A percentile compares a stretch with the other conserved stretches of the same genome.
phyloP scores from a whole-genome alignment of 2,113 vertebrate species.

The Hydrochoerus hydrochaeris region DNA sequence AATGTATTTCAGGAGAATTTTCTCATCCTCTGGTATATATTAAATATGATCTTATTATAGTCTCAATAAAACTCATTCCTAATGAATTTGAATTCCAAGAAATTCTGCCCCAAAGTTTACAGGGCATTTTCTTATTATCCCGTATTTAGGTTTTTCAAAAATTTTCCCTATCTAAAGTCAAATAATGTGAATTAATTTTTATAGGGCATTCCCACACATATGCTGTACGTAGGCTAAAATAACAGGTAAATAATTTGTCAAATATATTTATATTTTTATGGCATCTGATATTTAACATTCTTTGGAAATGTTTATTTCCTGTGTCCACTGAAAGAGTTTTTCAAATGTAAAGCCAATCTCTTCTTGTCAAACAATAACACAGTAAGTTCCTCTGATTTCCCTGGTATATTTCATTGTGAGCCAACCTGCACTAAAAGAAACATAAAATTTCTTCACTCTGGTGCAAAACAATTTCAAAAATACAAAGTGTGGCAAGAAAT shows the following conservation, averaged over 20 bases:
- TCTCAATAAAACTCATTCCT: neutral
- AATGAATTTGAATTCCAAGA: neutral
- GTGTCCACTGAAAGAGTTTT: neutral
- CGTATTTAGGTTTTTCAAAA: conserved; percentile 2
- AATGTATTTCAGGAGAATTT: neutral
- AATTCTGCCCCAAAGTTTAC: neutral
- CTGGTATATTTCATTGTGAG: neutral
- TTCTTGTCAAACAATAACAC: neutral
- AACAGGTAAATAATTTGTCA: neutral
- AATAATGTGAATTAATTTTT: neutral
- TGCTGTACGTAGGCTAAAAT: neutral
- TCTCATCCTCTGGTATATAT: neutral
- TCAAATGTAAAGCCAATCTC: neutral
- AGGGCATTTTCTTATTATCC: neutral
- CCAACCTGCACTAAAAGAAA: neutral
- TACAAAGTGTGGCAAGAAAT: neutral
- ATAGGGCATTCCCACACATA: neutral
- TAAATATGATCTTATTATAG: neutral
- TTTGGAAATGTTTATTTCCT: neutral
- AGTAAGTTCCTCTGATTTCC: neutral
- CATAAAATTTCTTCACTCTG: neutral
- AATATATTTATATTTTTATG: neutral
- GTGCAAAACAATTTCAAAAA: neutral
- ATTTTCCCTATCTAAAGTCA: neutral
- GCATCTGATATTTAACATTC: neutral